Evolutionary conservation across 2,888 invertebrate species (phyloP).

Genomic region (Tenthredo mesomela): DNA sequence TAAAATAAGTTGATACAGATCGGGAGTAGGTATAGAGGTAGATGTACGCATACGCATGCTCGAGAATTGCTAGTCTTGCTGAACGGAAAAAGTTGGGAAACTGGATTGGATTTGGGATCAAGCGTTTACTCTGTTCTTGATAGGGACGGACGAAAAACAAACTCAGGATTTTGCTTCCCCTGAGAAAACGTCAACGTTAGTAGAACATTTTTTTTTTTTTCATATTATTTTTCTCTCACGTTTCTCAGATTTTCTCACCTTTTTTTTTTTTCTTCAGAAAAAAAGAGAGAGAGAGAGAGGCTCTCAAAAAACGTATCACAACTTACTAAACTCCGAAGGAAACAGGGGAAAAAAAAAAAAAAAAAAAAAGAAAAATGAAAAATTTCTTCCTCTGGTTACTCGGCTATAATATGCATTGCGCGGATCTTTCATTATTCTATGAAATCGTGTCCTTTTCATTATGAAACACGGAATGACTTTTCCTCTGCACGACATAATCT

Average conservation of each 20-base stretch:
- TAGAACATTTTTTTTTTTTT: not conserved
- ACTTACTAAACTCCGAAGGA: not conserved
- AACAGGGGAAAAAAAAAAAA: not conserved
- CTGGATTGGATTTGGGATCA: conserved; percentile 30
- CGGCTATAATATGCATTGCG: too few species aligned
- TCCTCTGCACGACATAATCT: not conserved
- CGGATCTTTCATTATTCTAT: too few species aligned
- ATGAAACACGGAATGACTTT: too few species aligned
- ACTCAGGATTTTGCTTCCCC: not conserved
- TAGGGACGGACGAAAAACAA: conserved; percentile 8
- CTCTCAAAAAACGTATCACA: not conserved
- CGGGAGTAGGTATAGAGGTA: not conserved
- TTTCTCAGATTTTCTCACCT: not conserved
- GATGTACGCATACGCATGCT: not conserved
- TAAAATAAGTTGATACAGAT: conserved; percentile 29
- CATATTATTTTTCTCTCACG: not conserved
- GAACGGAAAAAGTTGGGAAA: not conserved
- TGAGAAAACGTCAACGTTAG: not conserved
- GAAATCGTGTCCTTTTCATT: too few species aligned
- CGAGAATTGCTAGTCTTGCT: not conserved
- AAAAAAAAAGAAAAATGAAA: not conserved
- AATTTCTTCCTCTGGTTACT: not conserved
- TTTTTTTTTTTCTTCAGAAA: not conserved
- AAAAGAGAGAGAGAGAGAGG: too few species aligned
- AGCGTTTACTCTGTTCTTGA: conserved; percentile 33